Evolutionary conservation across 2,113 vertebrate species (phyloP).

Genomic region (Chaenocephalus aceratus): DNA sequence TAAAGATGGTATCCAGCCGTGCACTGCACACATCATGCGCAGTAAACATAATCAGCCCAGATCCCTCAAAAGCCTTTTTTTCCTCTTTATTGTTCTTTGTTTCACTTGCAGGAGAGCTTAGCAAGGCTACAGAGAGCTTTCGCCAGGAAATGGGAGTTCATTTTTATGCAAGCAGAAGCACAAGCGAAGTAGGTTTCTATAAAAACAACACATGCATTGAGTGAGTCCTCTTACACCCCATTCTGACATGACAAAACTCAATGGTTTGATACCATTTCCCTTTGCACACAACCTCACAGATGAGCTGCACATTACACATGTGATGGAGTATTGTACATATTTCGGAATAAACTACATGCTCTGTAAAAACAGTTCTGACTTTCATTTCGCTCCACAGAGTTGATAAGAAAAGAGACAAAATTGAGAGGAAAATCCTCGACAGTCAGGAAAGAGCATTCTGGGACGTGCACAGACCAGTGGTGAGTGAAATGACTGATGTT

Average conservation of each 20-base stretch:
- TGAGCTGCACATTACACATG: slow-evolving; percentile 22
- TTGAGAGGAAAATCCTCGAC: slow-evolving; percentile 98
- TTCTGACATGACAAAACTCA: slow-evolving; percentile 21
- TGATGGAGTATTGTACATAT: background rate
- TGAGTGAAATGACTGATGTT: slow-evolving; percentile 79
- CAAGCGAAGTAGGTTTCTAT: slow-evolving; percentile 95
- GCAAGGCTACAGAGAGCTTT: slow-evolving; percentile 96
- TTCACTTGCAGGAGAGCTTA: slow-evolving; percentile 92
- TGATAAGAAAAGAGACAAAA: slow-evolving; percentile 98
- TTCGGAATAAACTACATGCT: background rate
- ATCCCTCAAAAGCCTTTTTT: slow-evolving; percentile 50
- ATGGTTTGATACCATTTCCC: background rate
- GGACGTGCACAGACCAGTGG: slow-evolving; percentile 98
- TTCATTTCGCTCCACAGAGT: slow-evolving; percentile 83
- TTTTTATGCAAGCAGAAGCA: slow-evolving; percentile 99
- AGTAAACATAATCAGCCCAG: slow-evolving; percentile 42
- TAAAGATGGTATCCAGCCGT: slow-evolving; percentile 50
- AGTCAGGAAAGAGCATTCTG: slow-evolving; percentile 98
- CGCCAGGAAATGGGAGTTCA: slow-evolving; percentile 98
- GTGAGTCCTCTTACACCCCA: slow-evolving; percentile 14
- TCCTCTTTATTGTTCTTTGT: slow-evolving; percentile 30
- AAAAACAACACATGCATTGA: slow-evolving; percentile 37
- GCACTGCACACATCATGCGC: slow-evolving; percentile 36
- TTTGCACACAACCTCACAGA: slow-evolving; percentile 23
- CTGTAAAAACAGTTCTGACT: slow-evolving; percentile 5